Percentiles rank a stretch among this genome's conserved stretches.
phyloP scores from a whole-genome alignment of 2,113 vertebrate species.

The Poeciliopsis retropinna region DNA sequence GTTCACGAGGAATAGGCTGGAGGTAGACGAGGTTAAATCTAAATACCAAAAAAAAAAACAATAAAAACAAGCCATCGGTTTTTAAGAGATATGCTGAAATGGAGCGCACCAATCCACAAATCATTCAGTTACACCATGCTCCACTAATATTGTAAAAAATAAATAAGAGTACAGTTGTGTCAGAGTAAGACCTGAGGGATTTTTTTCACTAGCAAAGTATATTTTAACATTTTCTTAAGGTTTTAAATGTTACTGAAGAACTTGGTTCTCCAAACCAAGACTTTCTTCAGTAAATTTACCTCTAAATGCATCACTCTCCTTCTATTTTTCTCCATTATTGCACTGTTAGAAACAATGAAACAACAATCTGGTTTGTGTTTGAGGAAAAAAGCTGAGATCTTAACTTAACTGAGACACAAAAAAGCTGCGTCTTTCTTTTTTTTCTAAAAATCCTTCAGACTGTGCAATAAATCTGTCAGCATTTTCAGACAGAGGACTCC shows the following conservation, averaged over 20 bases:
- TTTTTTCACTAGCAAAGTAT: background rate
- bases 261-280: background rate
- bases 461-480: background rate
- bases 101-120: background rate
- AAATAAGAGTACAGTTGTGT: background rate
- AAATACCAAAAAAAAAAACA: background rate
- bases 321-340: background rate
- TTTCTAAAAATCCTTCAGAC: background rate
- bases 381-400: constrained; percentile 1
- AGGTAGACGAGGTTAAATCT: constrained; percentile 20
- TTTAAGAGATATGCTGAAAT: background rate
- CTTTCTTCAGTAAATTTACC: constrained; percentile 3
- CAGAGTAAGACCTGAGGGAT: background rate
- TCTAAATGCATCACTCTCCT: constrained; percentile 6
- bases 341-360: background rate
- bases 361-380: constrained; percentile 20
- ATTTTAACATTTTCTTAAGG: no score
- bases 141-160: background rate
- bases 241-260: background rate
- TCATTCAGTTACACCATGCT: background rate
- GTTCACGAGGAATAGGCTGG: constrained; percentile 20
- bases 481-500: background rate
- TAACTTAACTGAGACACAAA: background rate
- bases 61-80: background rate
- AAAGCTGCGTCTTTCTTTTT: no score